phyloP scores from a whole-genome alignment of 2,113 vertebrate species.

The Elephas maximus region DNA sequence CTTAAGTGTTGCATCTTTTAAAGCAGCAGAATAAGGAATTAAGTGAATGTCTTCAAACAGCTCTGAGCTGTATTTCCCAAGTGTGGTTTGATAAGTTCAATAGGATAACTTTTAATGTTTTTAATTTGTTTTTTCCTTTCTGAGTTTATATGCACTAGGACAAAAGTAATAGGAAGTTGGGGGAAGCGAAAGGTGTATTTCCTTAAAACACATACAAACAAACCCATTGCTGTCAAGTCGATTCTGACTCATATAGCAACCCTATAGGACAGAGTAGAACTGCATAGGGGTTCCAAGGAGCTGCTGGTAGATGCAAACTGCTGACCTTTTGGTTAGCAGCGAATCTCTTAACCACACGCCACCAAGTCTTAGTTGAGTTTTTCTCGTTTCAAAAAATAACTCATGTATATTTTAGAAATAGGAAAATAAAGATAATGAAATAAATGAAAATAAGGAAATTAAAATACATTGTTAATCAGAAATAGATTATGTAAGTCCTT shows the following conservation, averaged over 20 bases:
- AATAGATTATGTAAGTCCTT: neutral
- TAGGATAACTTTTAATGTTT: neutral
- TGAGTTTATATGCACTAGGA: neutral
- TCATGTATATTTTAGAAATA: neutral
- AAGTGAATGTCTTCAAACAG: constrained; percentile 10
- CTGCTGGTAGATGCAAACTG: too few species aligned
- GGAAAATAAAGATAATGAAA: neutral
- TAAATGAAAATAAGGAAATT: neutral
- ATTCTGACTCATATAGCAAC: too few species aligned
- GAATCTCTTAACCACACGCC: too few species aligned
- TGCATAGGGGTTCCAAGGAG: too few species aligned
- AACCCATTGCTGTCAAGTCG: too few species aligned
- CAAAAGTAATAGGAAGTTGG: neutral
- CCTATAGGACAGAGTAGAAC: too few species aligned
- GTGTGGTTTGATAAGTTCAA: neutral
- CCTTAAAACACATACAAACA: neutral
- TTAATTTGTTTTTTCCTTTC: neutral
- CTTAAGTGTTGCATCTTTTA: neutral
- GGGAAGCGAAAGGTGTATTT: neutral
- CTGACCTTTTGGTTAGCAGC: too few species aligned
- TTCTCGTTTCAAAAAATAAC: neutral
- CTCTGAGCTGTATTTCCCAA: neutral
- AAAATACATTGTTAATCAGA: neutral
- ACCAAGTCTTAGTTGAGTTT: neutral
- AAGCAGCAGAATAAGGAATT: neutral